Base-by-base conservation (phyloP, 2,113 vertebrate genomes). In the Lycaon pictus region DNA sequence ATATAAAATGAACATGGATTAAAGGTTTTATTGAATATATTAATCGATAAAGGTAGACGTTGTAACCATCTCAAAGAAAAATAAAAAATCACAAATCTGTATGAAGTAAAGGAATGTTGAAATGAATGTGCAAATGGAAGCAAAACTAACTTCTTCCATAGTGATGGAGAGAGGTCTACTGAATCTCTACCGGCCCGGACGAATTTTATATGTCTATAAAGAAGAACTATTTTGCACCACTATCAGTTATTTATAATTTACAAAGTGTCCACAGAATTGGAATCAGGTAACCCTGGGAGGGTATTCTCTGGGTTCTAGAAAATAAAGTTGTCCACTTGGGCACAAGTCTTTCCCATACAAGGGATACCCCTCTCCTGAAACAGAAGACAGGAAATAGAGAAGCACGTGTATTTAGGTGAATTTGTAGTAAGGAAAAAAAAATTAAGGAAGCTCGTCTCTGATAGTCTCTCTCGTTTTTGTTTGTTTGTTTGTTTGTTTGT, bases 341-440 rank as follows among this genome's bases (percentile, higher is more conserved):
- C 51, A 63, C n/a, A 93, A 69, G 1, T 76, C 63, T 77, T 77
- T 23, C 37, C 62, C 7, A 51, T 48, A 53, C 10, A 95, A 95
- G 32, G 55, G 20, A 91, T 15, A 85, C 22, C 23, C 65, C 43
- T 88, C n/a, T 32, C 63, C 35, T 86, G 32, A 95, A 43, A 95
- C 43, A 86, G 65, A 86, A 82, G 51, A 80, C 19, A 48, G 37
- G 43, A 81, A 80, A 95, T 7, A 35, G 16, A 23, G 11, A 74
- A 74, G 7, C 53, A 17, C 67, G 23, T 80, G 58, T 53, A 63
- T 32, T 55, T 7, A 63, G 23, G 22, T 72, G 95, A 77, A n/a
- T 71, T 65, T 77, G 27, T 22, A 84, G 8, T 58, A 69, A 92
- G 76, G 77, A 85, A 27, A 89, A 95, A 35, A 96, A 94, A 96